Evolutionary conservation across 2,888 invertebrate genomes (phyloP).

Genomic region (Oscheius onirici): DNA sequence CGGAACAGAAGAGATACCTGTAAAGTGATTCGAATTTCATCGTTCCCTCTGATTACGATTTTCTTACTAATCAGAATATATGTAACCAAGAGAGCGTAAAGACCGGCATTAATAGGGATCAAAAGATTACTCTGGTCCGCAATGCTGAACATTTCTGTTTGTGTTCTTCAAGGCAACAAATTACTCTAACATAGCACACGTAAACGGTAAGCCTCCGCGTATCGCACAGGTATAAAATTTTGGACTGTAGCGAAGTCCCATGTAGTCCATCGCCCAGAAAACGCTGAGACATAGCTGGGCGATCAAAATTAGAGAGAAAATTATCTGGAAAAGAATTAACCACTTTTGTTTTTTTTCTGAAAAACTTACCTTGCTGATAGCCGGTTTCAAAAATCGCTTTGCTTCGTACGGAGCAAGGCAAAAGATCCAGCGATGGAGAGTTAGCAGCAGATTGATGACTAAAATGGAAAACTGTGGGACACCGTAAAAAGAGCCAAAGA

Average conservation of each 20-base stretch:
- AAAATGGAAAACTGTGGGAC: conserved; percentile 1
- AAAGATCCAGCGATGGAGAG: conserved; percentile 16
- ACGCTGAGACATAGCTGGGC: not conserved
- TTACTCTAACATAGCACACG: conserved; percentile 4
- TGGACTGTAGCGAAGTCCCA: conserved; percentile 8
- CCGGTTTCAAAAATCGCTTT: too few relatives aligned
- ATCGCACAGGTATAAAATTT: not conserved
- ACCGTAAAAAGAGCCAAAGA: conserved; percentile 5
- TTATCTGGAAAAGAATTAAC: not conserved
- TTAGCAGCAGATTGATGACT: not conserved
- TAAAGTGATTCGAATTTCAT: conserved; percentile 3
- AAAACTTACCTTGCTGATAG: too few relatives aligned
- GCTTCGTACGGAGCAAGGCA: not conserved
- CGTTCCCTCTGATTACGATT: not conserved
- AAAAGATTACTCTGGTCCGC: conserved; percentile 4
- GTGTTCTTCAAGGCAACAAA: not conserved
- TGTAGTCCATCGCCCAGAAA: conserved; percentile 10
- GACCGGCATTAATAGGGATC: not conserved
- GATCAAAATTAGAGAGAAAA: not conserved
- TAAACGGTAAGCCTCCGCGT: not conserved
- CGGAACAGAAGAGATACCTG: not conserved
- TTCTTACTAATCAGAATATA: conserved; percentile 6
- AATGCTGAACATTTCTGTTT: not conserved
- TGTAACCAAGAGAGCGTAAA: not conserved
- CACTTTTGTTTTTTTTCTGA: too few relatives aligned